Evolutionary conservation across 1,140 invertebrate genomes (phyloP), one percentile per base, ranked within the genome.

Genomic region (Bombus huntii): DNA sequence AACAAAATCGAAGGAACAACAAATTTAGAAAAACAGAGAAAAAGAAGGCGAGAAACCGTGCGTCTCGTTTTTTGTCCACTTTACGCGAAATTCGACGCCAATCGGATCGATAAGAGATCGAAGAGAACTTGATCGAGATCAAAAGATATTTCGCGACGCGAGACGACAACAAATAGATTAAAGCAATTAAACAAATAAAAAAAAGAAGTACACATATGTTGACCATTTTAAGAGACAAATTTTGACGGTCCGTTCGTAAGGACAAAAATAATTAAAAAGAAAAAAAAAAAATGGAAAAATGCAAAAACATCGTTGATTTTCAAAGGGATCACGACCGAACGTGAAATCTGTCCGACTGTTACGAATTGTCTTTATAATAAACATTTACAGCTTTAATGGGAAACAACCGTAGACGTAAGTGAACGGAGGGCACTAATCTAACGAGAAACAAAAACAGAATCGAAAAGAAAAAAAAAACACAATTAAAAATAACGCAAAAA

Each of bases 311-410:
- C 87, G 81, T 79, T 76, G 78, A 82, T 87, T 66, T 66, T n/a
- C 34, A 66, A 79, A 31, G 77, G 65, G 82, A 81, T 80, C 74
- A 78, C 75, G 83, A 80, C 28, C 66, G 53, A 57, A 62, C 78
- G 44, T 47, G 78, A 72, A 75, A 87, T 83, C 72, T 88, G 87
- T 89, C 73, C 87, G 73, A 85, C 73, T 65, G 73, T 89, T 88
- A 88, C 87, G 78, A 85, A 81, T 84, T 62, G 78, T 81, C 78
- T 85, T 85, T 85, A 85, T 79, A 85, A 39, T 62, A 82, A 85
- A 85, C 78, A 70, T 85, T 81, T 85, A 85, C 83, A 85, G 70
- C 78, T 85, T 81, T 84, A 84, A 80, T 84, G 76, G 83, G 83
- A 74, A 85, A 85, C 78, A 74, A 85, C 78, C 83, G 78, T 85